These are phyloP conservation scores for Coreoperca whiteheadi DNA, from an alignment of 2,113 vertebrate species.

Conservation along the genomic window DNA sequence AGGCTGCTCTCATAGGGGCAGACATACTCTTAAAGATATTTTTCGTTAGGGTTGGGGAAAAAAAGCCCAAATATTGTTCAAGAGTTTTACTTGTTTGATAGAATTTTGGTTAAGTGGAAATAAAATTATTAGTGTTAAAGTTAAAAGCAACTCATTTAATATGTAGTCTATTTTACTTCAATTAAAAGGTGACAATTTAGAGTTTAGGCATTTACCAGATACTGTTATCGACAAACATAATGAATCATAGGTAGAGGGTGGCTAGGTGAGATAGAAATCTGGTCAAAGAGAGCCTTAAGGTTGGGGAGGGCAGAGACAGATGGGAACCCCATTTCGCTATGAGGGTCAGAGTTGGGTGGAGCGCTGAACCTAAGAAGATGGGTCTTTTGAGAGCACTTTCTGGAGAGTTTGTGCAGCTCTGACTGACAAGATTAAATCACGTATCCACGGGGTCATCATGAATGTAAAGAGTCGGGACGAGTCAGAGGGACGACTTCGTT, in stretches of 20 bases:
- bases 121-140: not conserved
- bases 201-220: not conserved
- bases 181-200: not conserved
- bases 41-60: constrained; percentile 13
- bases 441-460: not conserved
- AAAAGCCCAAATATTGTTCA: not conserved
- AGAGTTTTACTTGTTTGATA: constrained; percentile 4
- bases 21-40: constrained; percentile 1
- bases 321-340: not conserved
- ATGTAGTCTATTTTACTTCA: not conserved
- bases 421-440: not conserved
- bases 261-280: not conserved
- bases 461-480: not conserved
- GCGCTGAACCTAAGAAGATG: not conserved
- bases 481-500: not conserved
- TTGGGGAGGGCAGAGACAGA: not conserved
- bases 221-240: not conserved
- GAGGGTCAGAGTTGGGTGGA: not conserved
- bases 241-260: not conserved
- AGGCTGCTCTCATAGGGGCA: constrained; percentile 31
- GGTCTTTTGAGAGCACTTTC: not conserved
- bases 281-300: not conserved
- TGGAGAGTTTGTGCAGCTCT: not conserved
- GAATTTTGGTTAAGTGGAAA: constrained; percentile 4
- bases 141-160: not conserved